Conservation (phyloP, 1,140 invertebrate species). For the Phenacoccus solenopsis region DNA sequence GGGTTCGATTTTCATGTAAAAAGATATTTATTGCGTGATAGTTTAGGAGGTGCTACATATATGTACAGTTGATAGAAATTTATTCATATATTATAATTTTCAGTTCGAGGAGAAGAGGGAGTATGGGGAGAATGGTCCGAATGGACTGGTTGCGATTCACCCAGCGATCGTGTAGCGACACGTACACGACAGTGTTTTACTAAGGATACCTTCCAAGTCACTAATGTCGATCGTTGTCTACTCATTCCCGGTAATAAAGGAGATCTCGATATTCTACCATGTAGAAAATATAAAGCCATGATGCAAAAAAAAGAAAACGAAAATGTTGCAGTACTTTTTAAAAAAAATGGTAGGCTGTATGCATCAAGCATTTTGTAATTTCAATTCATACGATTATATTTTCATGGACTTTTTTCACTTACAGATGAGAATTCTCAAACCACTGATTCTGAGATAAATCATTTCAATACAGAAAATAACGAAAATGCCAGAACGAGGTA, state of each 20-base stretch:
- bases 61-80: too few species aligned
- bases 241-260: slow-evolving; percentile 23
- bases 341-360: not conserved
- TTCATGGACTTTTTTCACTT: not conserved
- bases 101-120: slow-evolving; percentile 26
- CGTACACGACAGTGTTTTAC: slow-evolving; percentile 27
- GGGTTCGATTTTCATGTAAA: not conserved
- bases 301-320: not conserved
- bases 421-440: not conserved
- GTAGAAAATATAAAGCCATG: slow-evolving; percentile 20
- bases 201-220: slow-evolving; percentile 24
- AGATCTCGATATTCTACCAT: slow-evolving; percentile 23
- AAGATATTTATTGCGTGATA: too few species aligned
- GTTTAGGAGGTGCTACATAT: too few species aligned
- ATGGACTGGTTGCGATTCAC: slow-evolving; percentile 27
- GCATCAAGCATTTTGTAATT: too few species aligned
- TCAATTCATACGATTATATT: not conserved
- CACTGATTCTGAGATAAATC: not conserved
- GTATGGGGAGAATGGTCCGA: slow-evolving; percentile 28
- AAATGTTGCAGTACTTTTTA: not conserved
- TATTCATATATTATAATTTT: slow-evolving; percentile 20
- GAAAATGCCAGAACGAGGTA: not conserved
- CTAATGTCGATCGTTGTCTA: slow-evolving; percentile 25
- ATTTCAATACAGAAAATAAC: not conserved
- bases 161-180: slow-evolving; percentile 22